A percentile compares a stretch with the other conserved stretches of the same genome.
These are phyloP conservation scores for Hirundo rustica DNA, from an alignment of 2,797 vertebrate genomes.

Conservation along the genomic window DNA sequence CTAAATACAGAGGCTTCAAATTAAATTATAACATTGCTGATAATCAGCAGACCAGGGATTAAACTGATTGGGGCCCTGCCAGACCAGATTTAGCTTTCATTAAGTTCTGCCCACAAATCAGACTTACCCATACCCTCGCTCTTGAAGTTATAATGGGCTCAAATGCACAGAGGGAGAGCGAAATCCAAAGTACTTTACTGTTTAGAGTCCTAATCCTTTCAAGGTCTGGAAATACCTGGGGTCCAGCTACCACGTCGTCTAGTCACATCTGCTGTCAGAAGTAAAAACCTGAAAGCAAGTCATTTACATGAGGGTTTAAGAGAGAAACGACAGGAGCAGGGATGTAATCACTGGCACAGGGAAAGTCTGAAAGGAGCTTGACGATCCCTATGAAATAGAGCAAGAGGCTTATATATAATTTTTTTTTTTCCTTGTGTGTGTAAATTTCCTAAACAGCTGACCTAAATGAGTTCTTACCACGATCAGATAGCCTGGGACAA, in stretches of 20 bases:
- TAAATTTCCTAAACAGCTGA: slow-evolving; percentile 72
- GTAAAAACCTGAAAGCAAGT: slow-evolving; percentile 26
- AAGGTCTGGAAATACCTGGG: slow-evolving; percentile 37
- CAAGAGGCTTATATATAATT: slow-evolving; percentile 52
- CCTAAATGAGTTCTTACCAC: slow-evolving; percentile 74
- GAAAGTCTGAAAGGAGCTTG: slow-evolving; percentile 41
- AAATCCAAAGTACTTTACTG: slow-evolving; percentile 27
- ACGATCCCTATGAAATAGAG: slow-evolving; percentile 45
- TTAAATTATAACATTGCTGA: slow-evolving; percentile 69
- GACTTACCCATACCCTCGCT: slow-evolving; percentile 15
- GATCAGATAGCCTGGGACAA: slow-evolving; percentile 76
- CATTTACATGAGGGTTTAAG: slow-evolving; percentile 61
- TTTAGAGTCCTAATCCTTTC: slow-evolving; percentile 58
- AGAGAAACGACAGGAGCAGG: slow-evolving; percentile 4
- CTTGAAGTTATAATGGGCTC: neutral
- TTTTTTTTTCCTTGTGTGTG: slow-evolving; percentile 49
- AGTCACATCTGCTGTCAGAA: slow-evolving; percentile 4
- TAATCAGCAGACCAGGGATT: slow-evolving; percentile 66
- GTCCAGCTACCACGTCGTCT: neutral
- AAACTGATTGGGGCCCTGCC: slow-evolving; percentile 60
- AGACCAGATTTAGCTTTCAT: slow-evolving; percentile 60
- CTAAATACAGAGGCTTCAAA: slow-evolving; percentile 57
- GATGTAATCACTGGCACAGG: neutral
- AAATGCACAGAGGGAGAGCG: neutral
- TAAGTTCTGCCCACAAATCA: slow-evolving; percentile 52